phyloP scores from a whole-genome alignment of 1,140 invertebrate species.

The Atta texana region DNA sequence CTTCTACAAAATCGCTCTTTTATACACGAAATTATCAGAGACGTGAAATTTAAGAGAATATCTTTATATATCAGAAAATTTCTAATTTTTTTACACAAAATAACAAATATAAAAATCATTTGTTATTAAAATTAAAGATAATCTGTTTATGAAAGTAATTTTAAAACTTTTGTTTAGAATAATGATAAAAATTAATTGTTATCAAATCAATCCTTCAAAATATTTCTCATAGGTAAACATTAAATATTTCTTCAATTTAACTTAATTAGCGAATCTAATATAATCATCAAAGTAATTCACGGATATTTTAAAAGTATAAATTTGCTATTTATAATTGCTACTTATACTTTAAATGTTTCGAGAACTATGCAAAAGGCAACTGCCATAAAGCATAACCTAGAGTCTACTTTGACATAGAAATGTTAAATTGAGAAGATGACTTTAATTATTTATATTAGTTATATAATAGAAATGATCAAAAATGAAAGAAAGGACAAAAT shows the following conservation, averaged over 20 bases:
- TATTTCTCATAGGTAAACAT: neutral
- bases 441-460: neutral
- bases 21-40: slow-evolving; percentile 11
- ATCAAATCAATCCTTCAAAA: neutral
- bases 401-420: neutral
- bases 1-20: slow-evolving; percentile 28
- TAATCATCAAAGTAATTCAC: neutral
- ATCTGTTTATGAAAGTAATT: neutral
- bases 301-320: neutral
- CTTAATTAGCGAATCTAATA: neutral
- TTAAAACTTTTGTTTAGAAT: neutral
- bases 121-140: neutral
- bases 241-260: slow-evolving; percentile 8
- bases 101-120: slow-evolving; percentile 9
- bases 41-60: slow-evolving; percentile 1
- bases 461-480: neutral
- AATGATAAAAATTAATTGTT: neutral
- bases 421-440: neutral
- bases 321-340: neutral
- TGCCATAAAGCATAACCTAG: neutral
- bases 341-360: neutral
- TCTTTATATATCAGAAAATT: neutral
- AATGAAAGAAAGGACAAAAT: neutral
- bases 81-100: neutral
- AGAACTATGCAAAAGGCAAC: neutral